These are phyloP conservation scores for Hyposoter didymator DNA, from an alignment of 2,888 invertebrate species.

Conservation along the genomic window DNA sequence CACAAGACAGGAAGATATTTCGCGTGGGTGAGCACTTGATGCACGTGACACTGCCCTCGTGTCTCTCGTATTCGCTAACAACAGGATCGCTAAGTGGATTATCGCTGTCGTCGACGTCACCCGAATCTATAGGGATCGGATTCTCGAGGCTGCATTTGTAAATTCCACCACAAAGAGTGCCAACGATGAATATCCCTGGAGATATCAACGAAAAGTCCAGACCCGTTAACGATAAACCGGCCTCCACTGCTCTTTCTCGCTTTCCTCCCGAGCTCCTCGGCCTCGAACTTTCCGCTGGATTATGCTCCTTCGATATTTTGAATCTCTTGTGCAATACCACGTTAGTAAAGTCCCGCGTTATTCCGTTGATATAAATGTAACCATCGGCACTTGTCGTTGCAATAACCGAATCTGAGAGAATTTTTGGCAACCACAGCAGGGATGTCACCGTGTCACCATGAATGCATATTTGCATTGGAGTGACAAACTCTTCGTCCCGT, in stretches of 20 bases:
- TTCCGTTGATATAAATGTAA: constrained; percentile 78
- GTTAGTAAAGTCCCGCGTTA: constrained; percentile 78
- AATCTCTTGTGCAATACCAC: constrained; percentile 76
- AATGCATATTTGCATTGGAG: constrained; percentile 76
- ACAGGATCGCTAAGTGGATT: constrained; percentile 77
- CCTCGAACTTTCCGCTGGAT: constrained; percentile 80
- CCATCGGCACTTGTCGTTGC: constrained; percentile 81
- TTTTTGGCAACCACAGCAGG: constrained; percentile 78
- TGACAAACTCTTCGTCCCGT: constrained; percentile 75
- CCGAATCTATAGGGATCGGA: constrained; percentile 70
- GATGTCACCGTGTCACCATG: constrained; percentile 80
- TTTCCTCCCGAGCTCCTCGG: constrained; percentile 81
- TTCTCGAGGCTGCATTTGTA: constrained; percentile 81
- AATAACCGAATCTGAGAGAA: constrained; percentile 76
- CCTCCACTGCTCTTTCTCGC: constrained; percentile 80
- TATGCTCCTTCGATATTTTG: constrained; percentile 81
- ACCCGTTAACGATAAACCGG: constrained; percentile 79
- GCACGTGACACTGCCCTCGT: constrained; percentile 79
- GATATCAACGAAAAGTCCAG: constrained; percentile 80
- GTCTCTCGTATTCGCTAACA: constrained; percentile 79
- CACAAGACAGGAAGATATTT: constrained; percentile 78
- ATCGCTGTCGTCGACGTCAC: constrained; percentile 22
- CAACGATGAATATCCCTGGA: constrained; percentile 78
- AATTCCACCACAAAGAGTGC: constrained; percentile 81
- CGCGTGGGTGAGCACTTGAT: constrained; percentile 78